Evolutionary conservation across 2,888 invertebrate species (phyloP).

Genomic region (Calameuta pallipes): DNA sequence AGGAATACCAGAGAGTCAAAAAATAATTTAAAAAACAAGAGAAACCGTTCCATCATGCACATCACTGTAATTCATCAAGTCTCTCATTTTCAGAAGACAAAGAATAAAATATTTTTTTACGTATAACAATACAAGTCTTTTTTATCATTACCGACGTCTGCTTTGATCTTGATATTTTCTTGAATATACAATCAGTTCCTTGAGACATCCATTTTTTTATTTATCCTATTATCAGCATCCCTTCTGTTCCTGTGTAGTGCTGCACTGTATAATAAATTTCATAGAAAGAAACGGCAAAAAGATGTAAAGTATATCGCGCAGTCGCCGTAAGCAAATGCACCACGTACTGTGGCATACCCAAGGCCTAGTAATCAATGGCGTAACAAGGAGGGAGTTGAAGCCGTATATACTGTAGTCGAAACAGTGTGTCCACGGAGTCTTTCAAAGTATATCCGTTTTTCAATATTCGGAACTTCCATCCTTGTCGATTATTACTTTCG

Average conservation of each 20-base stretch:
- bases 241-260: background rate
- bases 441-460: background rate
- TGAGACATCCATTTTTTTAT: background rate
- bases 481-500: background rate
- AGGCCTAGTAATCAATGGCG: slow-evolving; percentile 43
- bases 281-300: background rate
- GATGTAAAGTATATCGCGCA: slow-evolving; percentile 1
- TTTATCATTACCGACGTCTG: background rate
- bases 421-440: background rate
- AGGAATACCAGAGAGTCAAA: background rate
- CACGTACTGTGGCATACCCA: slow-evolving; percentile 20
- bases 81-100: slow-evolving; percentile 52
- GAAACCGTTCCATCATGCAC: background rate
- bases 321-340: slow-evolving; percentile 33
- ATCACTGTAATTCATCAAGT: slow-evolving; percentile 41
- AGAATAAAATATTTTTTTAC: slow-evolving; percentile 49
- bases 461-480: background rate
- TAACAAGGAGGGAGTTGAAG: background rate
- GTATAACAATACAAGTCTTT: slow-evolving; percentile 10
- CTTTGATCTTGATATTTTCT: background rate
- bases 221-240: background rate
- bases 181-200: background rate
- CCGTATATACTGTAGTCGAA: background rate
- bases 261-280: background rate
- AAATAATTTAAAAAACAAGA: background rate